A percentile compares a stretch with the other conserved stretches of the same genome.
Evolutionary conservation across 2,113 vertebrate species (phyloP).

Genomic region (Equus quagga): DNA sequence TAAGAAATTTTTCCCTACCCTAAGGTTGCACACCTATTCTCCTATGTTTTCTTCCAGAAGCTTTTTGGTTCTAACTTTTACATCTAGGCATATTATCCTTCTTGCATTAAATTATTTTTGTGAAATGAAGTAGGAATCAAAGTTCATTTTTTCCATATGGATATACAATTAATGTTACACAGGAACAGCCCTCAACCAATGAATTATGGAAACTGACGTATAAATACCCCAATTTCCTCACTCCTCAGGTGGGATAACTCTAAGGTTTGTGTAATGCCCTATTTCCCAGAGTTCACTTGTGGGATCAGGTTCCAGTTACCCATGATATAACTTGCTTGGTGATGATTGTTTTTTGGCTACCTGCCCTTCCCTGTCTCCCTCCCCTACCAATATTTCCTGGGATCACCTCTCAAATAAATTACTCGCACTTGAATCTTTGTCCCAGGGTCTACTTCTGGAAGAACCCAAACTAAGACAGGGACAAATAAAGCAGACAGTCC

Average conservation of each 20-base stretch:
- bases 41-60: conserved; percentile 38
- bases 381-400: neutral
- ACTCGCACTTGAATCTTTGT: neutral
- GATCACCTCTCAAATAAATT: conserved; percentile 33
- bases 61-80: neutral
- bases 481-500: neutral
- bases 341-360: neutral
- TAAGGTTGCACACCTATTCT: neutral
- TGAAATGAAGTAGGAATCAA: conserved; percentile 4
- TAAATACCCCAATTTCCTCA: neutral
- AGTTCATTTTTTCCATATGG: neutral
- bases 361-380: neutral
- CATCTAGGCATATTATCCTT: neutral
- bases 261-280: neutral
- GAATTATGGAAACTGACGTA: neutral
- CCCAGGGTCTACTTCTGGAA: neutral
- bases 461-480: neutral
- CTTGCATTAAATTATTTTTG: conserved; percentile 33
- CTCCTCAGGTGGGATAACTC: neutral
- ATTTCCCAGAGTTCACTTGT: neutral
- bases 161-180: neutral
- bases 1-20: neutral
- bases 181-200: neutral
- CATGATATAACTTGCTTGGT: neutral
- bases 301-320: neutral